These are phyloP conservation scores for Pyrrhosoma nymphula DNA, from an alignment of 2,888 invertebrate species.

Conservation along the genomic window DNA sequence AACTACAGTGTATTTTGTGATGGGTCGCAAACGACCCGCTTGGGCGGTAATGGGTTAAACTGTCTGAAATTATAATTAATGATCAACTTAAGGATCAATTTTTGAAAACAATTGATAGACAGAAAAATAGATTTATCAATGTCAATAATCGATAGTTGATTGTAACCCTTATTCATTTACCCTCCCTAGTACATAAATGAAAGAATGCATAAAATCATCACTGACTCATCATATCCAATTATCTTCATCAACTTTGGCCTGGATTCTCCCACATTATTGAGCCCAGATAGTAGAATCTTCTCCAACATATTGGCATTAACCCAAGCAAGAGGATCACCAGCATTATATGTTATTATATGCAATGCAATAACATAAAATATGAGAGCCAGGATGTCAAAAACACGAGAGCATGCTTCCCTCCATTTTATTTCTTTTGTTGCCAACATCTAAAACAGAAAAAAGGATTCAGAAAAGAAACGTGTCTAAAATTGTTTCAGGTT, in stretches of 20 bases:
- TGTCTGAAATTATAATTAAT: too few species aligned
- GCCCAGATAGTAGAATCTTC: not conserved
- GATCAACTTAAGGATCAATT: too few species aligned
- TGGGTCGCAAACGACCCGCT: too few species aligned
- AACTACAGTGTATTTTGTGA: too few species aligned
- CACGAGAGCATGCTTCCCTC: not conserved
- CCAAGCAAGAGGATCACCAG: constrained; percentile 7
- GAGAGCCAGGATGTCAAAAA: constrained; percentile 4
- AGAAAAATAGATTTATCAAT: too few species aligned
- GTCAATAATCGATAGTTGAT: too few species aligned
- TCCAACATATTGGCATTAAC: constrained; percentile 4
- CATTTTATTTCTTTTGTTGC: not conserved
- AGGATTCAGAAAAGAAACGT: not conserved
- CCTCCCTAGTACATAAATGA: not conserved
- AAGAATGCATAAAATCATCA: not conserved
- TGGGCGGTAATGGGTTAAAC: too few species aligned
- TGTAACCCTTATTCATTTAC: too few species aligned
- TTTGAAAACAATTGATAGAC: too few species aligned
- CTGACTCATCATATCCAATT: not conserved
- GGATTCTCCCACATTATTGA: constrained; percentile 14
- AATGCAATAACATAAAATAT: not conserved
- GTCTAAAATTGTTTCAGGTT: too few species aligned
- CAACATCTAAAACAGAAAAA: not conserved
- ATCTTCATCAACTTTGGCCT: not conserved
- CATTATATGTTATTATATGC: not conserved